These are phyloP conservation scores for Thomomys bottae DNA, from an alignment of 2,113 vertebrate species.

Conservation along the genomic window DNA sequence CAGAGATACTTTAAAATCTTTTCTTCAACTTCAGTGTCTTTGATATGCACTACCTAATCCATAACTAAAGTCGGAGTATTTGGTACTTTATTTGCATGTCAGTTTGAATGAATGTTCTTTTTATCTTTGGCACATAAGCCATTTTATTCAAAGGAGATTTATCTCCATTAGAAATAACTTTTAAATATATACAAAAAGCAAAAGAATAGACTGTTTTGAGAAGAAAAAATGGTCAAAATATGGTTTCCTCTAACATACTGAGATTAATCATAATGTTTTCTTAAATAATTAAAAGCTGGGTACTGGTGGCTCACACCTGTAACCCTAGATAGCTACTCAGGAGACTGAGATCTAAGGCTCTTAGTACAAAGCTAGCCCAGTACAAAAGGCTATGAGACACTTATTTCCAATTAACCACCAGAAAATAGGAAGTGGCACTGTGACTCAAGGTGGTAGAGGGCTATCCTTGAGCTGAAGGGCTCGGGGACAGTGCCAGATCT, in stretches of 20 bases:
- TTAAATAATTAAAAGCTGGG: slow-evolving; percentile 33
- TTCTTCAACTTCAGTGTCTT: neutral
- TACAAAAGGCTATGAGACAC: too few relatives aligned
- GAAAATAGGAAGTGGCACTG: too few relatives aligned
- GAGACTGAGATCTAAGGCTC: too few relatives aligned
- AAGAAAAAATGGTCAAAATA: neutral
- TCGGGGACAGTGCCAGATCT: too few relatives aligned
- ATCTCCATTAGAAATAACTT: neutral
- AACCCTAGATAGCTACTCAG: too few relatives aligned
- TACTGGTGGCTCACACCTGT: too few relatives aligned
- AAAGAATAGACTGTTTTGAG: neutral
- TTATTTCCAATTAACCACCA: too few relatives aligned
- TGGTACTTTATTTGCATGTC: neutral
- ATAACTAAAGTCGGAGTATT: neutral
- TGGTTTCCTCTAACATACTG: neutral
- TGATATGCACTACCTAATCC: neutral
- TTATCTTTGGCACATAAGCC: neutral
- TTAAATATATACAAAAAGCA: neutral
- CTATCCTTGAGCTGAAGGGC: too few relatives aligned
- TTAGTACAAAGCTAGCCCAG: too few relatives aligned
- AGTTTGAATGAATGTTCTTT: neutral
- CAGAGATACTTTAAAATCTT: slow-evolving; percentile 12
- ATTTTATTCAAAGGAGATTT: neutral
- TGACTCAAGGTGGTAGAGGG: too few relatives aligned
- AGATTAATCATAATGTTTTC: neutral